These are phyloP conservation scores for Isurus oxyrinchus DNA, from an alignment of 2,113 vertebrate genomes.

Conservation along the genomic window DNA sequence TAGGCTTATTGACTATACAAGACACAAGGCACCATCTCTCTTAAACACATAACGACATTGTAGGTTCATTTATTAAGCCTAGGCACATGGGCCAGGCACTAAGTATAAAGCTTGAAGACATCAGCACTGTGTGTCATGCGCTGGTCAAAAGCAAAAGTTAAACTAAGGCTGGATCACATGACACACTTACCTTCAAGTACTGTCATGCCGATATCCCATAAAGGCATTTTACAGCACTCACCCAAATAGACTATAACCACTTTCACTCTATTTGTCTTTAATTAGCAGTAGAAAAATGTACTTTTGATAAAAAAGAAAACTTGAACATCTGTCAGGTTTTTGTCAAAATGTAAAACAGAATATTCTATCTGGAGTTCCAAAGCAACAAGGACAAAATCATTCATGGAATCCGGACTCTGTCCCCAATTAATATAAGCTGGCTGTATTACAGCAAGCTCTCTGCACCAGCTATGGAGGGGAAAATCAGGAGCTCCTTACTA, in stretches of 20 bases:
- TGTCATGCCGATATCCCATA: too few relatives aligned
- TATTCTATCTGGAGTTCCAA: not conserved
- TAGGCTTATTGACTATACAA: too few relatives aligned
- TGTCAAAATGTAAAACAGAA: not conserved
- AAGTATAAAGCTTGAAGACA: too few relatives aligned
- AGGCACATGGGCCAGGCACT: too few relatives aligned
- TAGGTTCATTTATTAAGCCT: too few relatives aligned
- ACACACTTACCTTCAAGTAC: too few relatives aligned
- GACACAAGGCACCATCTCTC: too few relatives aligned
- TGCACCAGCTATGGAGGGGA: not conserved
- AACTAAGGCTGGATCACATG: too few relatives aligned
- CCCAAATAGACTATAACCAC: not conserved
- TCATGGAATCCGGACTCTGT: not conserved
- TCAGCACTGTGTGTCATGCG: too few relatives aligned
- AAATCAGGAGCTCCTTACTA: not conserved
- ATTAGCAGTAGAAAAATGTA: not conserved
- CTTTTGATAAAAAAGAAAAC: not conserved
- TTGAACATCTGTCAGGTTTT: not conserved
- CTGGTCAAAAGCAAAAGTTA: too few relatives aligned
- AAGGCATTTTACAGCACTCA: too few relatives aligned
- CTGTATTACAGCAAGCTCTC: not conserved
- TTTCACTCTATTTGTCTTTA: not conserved
- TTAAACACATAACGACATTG: too few relatives aligned
- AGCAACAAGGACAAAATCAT: not conserved
- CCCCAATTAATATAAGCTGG: not conserved